Percentiles rank a stretch among this genome's conserved stretches.
Conservation (phyloP, 2,113 vertebrate species). For the Solea senegalensis region DNA sequence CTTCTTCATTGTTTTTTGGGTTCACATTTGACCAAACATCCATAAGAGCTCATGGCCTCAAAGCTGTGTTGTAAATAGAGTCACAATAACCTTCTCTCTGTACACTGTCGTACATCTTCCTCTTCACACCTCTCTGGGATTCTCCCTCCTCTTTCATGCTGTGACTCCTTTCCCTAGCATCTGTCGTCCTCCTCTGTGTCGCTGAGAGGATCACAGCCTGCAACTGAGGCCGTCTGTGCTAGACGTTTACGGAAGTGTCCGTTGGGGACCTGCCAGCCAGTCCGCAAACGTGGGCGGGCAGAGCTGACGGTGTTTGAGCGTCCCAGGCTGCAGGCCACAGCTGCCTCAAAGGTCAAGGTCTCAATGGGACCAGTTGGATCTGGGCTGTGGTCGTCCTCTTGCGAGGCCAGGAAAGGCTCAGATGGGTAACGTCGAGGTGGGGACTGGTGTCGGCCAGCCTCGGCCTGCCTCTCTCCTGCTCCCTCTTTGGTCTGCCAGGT, state of each 20-base stretch:
- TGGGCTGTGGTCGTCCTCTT: constrained; percentile 92
- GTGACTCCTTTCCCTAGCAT: constrained; percentile 83
- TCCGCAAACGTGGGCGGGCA: constrained; percentile 85
- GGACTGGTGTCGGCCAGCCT: constrained; percentile 58
- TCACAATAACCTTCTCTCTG: constrained; percentile 39
- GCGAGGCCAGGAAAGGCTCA: constrained; percentile 92
- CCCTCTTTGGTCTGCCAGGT: constrained; percentile 59
- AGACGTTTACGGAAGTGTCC: constrained; percentile 94
- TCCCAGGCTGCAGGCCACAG: constrained; percentile 93
- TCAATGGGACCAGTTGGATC: constrained; percentile 93
- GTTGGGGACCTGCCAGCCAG: constrained; percentile 96
- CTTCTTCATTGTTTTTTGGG: constrained; percentile 48
- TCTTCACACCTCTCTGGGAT: constrained; percentile 44
- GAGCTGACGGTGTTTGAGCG: constrained; percentile 95
- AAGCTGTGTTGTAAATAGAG: constrained; percentile 49
- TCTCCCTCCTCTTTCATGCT: constrained; percentile 1
- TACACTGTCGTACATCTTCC: constrained; percentile 19
- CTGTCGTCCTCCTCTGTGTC: constrained; percentile 96
- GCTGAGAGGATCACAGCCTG: constrained; percentile 89
- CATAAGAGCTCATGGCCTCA: constrained; percentile 26
- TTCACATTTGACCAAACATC: constrained; percentile 54
- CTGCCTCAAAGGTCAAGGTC: constrained; percentile 97
- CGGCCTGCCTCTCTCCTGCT: constrained; percentile 39
- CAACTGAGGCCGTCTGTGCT: constrained; percentile 86
- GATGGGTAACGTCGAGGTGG: constrained; percentile 93